A percentile compares a stretch with the other conserved stretches of the same genome.
phyloP scores from a whole-genome alignment of 2,888 invertebrate genomes.

The Nomada ferruginata region DNA sequence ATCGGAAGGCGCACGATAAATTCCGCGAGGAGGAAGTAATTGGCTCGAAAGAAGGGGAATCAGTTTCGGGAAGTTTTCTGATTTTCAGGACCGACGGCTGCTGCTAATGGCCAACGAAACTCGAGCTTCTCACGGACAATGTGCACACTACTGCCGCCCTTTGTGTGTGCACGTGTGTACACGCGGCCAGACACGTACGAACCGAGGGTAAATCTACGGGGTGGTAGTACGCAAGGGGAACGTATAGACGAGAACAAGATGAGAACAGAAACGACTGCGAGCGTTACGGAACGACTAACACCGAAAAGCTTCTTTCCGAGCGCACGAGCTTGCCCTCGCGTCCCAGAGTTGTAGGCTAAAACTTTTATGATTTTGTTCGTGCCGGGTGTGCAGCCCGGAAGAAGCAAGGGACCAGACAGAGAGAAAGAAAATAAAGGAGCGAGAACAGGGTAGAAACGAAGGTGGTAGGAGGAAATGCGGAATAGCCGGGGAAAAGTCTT shows the following conservation, averaged over 20 bases:
- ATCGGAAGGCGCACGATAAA: constrained; percentile 53
- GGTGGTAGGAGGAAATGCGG: constrained; percentile 21
- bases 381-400: constrained; percentile 49
- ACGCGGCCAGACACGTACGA: constrained; percentile 33
- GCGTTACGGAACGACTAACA: constrained; percentile 63
- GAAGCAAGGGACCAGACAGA: not conserved
- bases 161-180: not conserved
- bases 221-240: not conserved
- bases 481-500: constrained; percentile 37
- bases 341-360: constrained; percentile 70
- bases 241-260: constrained; percentile 51
- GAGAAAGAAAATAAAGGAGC: not conserved
- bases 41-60: constrained; percentile 45
- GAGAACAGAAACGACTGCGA: constrained; percentile 59
- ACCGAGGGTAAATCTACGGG: not conserved
- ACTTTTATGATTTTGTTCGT: constrained; percentile 78
- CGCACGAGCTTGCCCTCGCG: constrained; percentile 43
- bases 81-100: constrained; percentile 73
- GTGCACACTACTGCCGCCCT: not conserved
- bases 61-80: constrained; percentile 74
- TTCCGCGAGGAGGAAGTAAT: constrained; percentile 36
- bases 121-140: constrained; percentile 40
- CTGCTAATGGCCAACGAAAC: constrained; percentile 71
- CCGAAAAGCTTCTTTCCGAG: constrained; percentile 64
- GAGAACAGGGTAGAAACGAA: not conserved